Evolutionary conservation across 2,888 invertebrate genomes (phyloP), one percentile per base, ranked within the genome.

Genomic region (Mylabris sibirica): DNA sequence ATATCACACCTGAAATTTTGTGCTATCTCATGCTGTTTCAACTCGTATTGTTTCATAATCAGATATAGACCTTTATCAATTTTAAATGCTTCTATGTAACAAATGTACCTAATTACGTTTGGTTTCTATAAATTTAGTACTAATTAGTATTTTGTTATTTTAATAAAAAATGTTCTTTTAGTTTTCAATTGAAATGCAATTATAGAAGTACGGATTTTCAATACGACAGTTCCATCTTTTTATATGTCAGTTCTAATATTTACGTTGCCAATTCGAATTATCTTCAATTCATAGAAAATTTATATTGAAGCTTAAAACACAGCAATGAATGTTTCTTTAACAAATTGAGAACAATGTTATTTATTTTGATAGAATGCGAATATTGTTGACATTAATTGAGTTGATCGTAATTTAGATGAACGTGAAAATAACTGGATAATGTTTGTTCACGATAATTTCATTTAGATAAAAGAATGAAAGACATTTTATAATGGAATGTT

Each of bases 201-300:
- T 38, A 38, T 38, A 2, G 6, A 38, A 38, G 12, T 38, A 14
- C 3, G 44, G 6, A 24, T 57, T 57, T 57, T 57, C 24, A 12
- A 57, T 57, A 20, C 24, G 24, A 24, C 24, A 22, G 49, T 22
- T 53, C 9, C 11, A 24, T 44, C 65, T 60, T 63, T 68, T 65
- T 64, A 63, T 68, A 66, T 70, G 69, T 70, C 67, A 66, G 66
- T 67, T 70, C 60, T 66, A 30, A 30, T 66, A 70, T 70, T 70
- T 70, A 64, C 63, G 49, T 65, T 68, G 70, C 61, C 70, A 66
- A 60, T 65, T 68, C 61, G 41, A 57, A 65, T 70, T 65, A 66
- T 49, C 64, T 64, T 72, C 63, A 24, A 63, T 63, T 34, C 60
- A n/a, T 62, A 64, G 60, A 59, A 68, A 71, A 71, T 66, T 59